These are phyloP conservation scores for Drosophila rubida DNA, from an alignment of 2,888 invertebrate species.

Conservation along the genomic window DNA sequence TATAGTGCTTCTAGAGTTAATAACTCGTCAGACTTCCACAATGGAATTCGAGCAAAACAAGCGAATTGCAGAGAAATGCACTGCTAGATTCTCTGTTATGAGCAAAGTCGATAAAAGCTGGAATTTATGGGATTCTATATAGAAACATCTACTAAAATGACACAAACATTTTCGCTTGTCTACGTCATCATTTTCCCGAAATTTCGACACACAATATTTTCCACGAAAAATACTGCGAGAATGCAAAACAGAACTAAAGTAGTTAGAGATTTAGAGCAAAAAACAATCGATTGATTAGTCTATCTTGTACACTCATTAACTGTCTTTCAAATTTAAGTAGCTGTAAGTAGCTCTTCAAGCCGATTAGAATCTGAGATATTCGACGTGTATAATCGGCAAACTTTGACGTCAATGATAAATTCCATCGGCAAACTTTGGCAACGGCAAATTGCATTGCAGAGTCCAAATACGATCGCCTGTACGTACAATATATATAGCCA, in stretches of 20 bases:
- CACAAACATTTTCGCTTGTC: not conserved
- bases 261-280: no score
- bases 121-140: not conserved
- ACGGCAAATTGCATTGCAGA: conserved; percentile 42
- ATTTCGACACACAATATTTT: not conserved
- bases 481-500: conserved; percentile 1
- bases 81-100: not conserved
- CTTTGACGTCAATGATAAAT: conserved; percentile 42
- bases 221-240: not conserved
- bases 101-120: not conserved
- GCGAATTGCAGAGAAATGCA: not conserved
- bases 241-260: no score
- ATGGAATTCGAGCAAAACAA: not conserved
- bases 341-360: not conserved
- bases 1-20: not conserved
- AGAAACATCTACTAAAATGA: not conserved
- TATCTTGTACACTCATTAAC: no score
- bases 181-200: not conserved
- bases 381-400: not conserved
- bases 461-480: conserved; percentile 44
- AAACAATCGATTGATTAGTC: not conserved
- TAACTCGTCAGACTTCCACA: not conserved
- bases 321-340: not conserved
- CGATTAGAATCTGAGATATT: conserved; percentile 6
- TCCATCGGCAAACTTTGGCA: conserved; percentile 49